Conservation (phyloP, 1,140 invertebrate species). For the Mamestra configurata region DNA sequence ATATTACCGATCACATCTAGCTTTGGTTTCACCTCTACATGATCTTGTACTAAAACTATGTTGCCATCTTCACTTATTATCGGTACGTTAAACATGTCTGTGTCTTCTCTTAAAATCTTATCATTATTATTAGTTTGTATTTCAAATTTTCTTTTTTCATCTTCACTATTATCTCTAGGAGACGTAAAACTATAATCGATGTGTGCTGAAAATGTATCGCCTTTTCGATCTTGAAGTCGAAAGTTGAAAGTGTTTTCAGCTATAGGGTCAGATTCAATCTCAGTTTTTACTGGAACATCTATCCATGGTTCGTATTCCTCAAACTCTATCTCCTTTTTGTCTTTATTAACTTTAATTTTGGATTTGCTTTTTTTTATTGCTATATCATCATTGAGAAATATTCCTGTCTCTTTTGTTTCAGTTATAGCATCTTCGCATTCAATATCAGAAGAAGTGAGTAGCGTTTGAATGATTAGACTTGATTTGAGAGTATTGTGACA, state of each 20-base stretch:
- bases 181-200: background rate
- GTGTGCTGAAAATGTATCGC: too few species aligned
- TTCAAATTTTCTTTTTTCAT: background rate
- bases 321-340: background rate
- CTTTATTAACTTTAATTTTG: background rate
- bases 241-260: background rate
- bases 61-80: background rate
- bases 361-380: background rate
- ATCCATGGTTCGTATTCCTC: background rate
- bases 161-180: background rate
- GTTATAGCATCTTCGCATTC: background rate
- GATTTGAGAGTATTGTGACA: background rate
- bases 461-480: background rate
- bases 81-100: background rate
- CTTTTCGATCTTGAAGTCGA: too few species aligned
- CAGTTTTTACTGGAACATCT: background rate
- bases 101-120: background rate
- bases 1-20: background rate
- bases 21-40: background rate
- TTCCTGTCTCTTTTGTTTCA: background rate
- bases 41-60: background rate
- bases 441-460: background rate
- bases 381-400: background rate
- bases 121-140: background rate
- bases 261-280: background rate